Base-by-base conservation (phyloP, 2,888 invertebrate species). In the Loripinus fragilis region DNA sequence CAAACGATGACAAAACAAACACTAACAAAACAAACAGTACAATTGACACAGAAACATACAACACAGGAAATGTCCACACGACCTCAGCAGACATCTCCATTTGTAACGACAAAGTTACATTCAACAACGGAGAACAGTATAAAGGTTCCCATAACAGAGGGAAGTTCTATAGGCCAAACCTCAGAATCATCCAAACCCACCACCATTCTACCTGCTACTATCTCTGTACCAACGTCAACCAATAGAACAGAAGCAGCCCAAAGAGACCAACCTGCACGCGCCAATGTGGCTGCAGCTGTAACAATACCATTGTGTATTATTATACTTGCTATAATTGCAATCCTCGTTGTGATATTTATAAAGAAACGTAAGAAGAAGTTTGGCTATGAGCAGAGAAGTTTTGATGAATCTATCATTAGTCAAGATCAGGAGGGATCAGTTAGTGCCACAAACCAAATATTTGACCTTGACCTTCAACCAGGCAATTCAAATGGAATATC, bases 361-460 rank as follows among this genome's bases (percentile, higher is more conserved):
- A 70, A 86, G 17, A 82, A 79, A 52, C 67, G 77, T n/a, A 50
- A 73, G 23, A 75, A 68, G 30, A 86, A 85, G 64, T 64, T 71
- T 25, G 73, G 79, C 15, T 85, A 88, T 74, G 85, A 85, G 8
- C 87, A 87, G 55, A 87, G 90, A 70, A 84, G 86, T 45, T 89
- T 91, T 81, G 86, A 88, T 73, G 85, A 87, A 68, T 88, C 88
- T 30, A 81, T 87, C n/a, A 83, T 89, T 20, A 83, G 84, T 45
- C 80, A 85, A 45, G 83, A 83, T 28, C 69, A 75, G 8, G 90
- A 91, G 69, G 90, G 89, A 2, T 86, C 87, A 52, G 73, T 90
- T 12, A 81, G 85, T 28, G 87, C 88, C 52, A 86, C 86, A 38
- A 91, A 91, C 78, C 87, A 87, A 70, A 74, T 91, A 76, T 91